A percentile compares a stretch with the other conserved stretches of the same genome.
These are phyloP conservation scores for Lucifuga dentata DNA, from an alignment of 2,113 vertebrate species.

Conservation along the genomic window DNA sequence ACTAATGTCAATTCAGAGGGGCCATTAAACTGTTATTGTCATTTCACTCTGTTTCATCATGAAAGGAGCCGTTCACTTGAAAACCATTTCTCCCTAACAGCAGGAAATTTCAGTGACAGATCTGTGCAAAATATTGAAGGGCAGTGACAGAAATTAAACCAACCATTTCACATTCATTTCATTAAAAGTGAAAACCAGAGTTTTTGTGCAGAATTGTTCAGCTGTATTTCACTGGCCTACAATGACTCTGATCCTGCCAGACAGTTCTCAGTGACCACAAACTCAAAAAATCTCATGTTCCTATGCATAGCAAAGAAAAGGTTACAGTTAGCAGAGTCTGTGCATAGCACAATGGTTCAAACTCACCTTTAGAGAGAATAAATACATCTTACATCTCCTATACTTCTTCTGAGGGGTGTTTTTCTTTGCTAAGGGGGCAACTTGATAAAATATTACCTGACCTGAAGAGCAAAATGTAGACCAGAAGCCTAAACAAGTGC, in stretches of 20 bases:
- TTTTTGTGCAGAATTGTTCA: constrained; percentile 18
- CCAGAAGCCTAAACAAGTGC: background rate
- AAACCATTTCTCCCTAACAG: constrained; percentile 36
- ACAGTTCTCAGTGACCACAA: constrained; percentile 33
- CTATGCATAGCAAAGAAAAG: background rate
- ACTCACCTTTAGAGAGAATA: background rate
- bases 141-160: constrained; percentile 9
- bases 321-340: background rate
- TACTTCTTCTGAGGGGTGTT: background rate
- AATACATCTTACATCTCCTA: background rate
- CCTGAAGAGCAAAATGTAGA: background rate
- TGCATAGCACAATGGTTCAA: background rate
- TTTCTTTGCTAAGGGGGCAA: constrained; percentile 4
- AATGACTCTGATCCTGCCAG: constrained; percentile 25
- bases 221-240: constrained; percentile 22
- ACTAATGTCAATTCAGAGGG: constrained; percentile 55
- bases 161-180: constrained; percentile 11
- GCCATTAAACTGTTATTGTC: constrained; percentile 56
- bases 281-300: background rate
- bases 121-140: constrained; percentile 38
- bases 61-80: constrained; percentile 30
- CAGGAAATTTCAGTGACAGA: constrained; percentile 38
- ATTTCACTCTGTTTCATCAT: constrained; percentile 68
- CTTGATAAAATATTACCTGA: constrained; percentile 11
- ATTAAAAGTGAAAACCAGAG: constrained; percentile 23